Evolutionary conservation across 2,113 vertebrate genomes (phyloP).

Genomic region (Strigops habroptila): DNA sequence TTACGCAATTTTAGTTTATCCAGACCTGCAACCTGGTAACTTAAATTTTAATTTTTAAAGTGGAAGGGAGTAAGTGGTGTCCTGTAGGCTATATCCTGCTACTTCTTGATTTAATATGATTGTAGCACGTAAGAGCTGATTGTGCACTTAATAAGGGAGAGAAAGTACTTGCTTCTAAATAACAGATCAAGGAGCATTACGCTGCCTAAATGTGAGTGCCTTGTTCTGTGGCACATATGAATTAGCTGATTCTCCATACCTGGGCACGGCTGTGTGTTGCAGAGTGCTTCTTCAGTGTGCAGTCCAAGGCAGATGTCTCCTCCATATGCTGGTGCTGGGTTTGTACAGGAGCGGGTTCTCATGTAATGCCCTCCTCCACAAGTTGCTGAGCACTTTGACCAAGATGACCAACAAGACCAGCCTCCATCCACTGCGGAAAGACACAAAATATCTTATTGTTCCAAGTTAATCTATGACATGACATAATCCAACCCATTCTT

Average conservation of each 20-base stretch:
- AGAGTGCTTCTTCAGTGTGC: slow-evolving; percentile 95
- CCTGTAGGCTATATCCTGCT: not conserved
- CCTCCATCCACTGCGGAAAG: slow-evolving; percentile 89
- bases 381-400: slow-evolving; percentile 95
- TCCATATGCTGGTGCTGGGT: slow-evolving; percentile 89
- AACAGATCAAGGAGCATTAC: not conserved
- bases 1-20: not conserved
- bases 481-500: not conserved
- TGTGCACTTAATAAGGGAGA: not conserved
- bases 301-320: slow-evolving; percentile 97
- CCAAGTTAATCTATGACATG: not conserved
- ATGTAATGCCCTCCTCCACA: slow-evolving; percentile 95
- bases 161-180: not conserved
- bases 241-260: slow-evolving; percentile 62
- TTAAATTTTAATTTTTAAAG: not conserved
- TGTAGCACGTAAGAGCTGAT: not conserved
- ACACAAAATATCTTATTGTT: not conserved
- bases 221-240: not conserved
- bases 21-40: not conserved
- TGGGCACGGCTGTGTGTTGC: slow-evolving; percentile 91
- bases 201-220: not conserved
- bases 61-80: not conserved
- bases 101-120: not conserved
- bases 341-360: slow-evolving; percentile 91
- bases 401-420: slow-evolving; percentile 97